These are phyloP conservation scores for Ochotona curzoniae DNA, from an alignment of 2,113 vertebrate species.

Conservation along the genomic window DNA sequence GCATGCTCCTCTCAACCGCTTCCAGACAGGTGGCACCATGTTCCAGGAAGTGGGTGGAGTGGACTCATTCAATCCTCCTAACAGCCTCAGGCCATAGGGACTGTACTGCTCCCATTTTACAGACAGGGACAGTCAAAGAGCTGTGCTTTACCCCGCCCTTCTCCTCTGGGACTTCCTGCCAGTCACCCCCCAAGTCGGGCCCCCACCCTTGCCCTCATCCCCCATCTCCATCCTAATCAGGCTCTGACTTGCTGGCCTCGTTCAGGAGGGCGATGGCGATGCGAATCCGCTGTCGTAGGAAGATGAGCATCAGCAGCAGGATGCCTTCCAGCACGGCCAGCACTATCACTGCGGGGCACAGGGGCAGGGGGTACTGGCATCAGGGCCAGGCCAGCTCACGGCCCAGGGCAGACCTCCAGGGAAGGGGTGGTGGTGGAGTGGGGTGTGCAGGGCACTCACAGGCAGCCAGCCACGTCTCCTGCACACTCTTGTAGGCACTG, in stretches of 20 bases:
- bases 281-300: slow-evolving; percentile 90
- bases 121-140: background rate
- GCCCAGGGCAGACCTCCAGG: background rate
- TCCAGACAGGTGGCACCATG: no score
- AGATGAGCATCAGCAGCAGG: slow-evolving; percentile 90
- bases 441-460: slow-evolving; percentile 83
- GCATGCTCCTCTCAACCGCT: background rate
- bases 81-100: background rate
- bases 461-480: slow-evolving; percentile 94
- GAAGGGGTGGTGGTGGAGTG: rapidly evolving
- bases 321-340: slow-evolving; percentile 88
- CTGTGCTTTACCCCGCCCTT: background rate
- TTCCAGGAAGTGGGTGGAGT: background rate
- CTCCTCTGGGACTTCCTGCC: background rate
- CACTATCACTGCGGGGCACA: slow-evolving; percentile 84
- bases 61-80: background rate
- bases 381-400: rapidly evolving
- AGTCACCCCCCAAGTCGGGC: background rate
- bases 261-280: slow-evolving; percentile 92
- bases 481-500: slow-evolving; percentile 87
- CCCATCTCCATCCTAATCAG: background rate
- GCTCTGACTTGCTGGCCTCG: slow-evolving; percentile 92
- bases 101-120: background rate
- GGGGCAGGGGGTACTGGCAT: background rate
- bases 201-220: background rate